These are phyloP conservation scores for Pectinophora gossypiella DNA, from an alignment of 1,140 invertebrate genomes.

Conservation along the genomic window DNA sequence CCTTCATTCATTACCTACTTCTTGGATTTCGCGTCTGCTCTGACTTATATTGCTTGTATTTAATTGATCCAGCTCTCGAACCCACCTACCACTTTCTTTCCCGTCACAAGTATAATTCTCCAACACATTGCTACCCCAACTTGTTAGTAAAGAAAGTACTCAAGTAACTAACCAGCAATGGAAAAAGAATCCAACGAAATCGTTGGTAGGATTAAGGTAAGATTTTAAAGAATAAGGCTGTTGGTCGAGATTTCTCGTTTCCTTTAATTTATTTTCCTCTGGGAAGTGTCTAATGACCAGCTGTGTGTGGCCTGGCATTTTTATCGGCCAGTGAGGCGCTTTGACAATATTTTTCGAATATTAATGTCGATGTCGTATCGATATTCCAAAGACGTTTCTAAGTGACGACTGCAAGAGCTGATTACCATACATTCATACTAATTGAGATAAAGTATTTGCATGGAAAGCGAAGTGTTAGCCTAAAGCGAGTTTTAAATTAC, in stretches of 20 bases:
- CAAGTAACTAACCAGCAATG: too few relatives aligned
- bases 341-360: conserved; percentile 71
- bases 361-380: conserved; percentile 65
- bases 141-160: too few relatives aligned
- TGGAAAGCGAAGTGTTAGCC: neutral
- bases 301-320: conserved; percentile 70
- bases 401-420: conserved; percentile 14
- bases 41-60: conserved; percentile 55
- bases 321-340: conserved; percentile 63
- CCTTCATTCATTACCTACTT: conserved; percentile 45
- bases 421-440: conserved; percentile 22
- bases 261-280: conserved; percentile 71
- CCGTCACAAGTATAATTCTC: neutral
- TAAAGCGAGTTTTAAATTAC: neutral
- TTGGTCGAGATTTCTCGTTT: conserved; percentile 67
- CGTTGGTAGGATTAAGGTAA: neutral
- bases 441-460: conserved; percentile 27
- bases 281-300: conserved; percentile 71
- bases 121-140: neutral
- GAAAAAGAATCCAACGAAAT: too few relatives aligned
- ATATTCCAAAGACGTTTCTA: conserved; percentile 41
- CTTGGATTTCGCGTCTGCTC: conserved; percentile 51
- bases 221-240: conserved; percentile 36
- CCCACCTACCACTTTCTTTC: neutral
- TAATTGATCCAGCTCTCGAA: conserved; percentile 46